A percentile compares a stretch with the other conserved stretches of the same genome.
Conservation (phyloP, 1,140 invertebrate species). For the Globodera ellingtonae region DNA sequence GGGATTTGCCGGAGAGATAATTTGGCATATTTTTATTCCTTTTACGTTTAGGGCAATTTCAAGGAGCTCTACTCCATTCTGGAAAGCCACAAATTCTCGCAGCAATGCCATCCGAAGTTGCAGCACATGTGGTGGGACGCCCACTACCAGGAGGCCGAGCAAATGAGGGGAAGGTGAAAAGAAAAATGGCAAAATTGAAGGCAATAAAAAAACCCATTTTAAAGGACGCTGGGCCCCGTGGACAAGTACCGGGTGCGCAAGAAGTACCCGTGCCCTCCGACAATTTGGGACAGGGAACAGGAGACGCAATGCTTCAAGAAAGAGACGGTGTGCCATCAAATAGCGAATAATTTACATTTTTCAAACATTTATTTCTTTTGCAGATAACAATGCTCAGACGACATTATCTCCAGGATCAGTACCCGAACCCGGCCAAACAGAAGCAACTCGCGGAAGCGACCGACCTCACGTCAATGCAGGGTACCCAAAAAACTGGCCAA, state of each 20-base stretch:
- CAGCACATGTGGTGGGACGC: conserved; percentile 94
- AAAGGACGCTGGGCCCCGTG: conserved; percentile 88
- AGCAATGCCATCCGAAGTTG: conserved; percentile 91
- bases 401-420: conserved; percentile 98
- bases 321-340: conserved; percentile 72
- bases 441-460: conserved; percentile 93
- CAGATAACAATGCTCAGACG: conserved; percentile 83
- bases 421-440: conserved; percentile 98
- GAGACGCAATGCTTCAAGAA: conserved; percentile 99
- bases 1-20: conserved; percentile 76
- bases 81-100: conserved; percentile 91
- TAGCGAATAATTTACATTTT: neutral
- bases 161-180: conserved; percentile 76
- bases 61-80: conserved; percentile 79
- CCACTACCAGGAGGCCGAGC: conserved; percentile 90
- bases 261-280: conserved; percentile 96
- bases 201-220: neutral
- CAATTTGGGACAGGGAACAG: conserved; percentile 99
- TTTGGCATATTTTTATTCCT: conserved; percentile 59
- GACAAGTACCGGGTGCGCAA: conserved; percentile 98
- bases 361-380: neutral
- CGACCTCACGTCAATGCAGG: conserved; percentile 95
- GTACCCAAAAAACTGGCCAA: conserved; percentile 72
- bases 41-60: conserved; percentile 93
- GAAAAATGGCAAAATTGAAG: neutral